These are phyloP conservation scores for Pogonus chalceus DNA, from an alignment of 1,140 invertebrate species.

Conservation along the genomic window DNA sequence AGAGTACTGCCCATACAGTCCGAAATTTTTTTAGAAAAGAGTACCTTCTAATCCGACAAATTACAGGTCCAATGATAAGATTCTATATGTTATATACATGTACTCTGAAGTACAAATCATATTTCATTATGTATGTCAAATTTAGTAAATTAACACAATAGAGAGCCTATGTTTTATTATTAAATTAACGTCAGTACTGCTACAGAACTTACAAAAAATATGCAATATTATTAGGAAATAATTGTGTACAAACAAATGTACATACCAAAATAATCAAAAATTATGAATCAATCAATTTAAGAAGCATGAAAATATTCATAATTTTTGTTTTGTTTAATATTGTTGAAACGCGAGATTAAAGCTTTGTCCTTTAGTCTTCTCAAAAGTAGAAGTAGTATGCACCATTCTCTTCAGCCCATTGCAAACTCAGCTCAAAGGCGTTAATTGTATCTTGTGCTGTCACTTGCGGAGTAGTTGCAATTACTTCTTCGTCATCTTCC, in stretches of 20 bases:
- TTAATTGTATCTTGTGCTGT: conserved; percentile 25
- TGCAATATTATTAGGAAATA: too few species aligned
- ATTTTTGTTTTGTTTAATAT: conserved; percentile 26
- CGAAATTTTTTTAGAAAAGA: conserved; percentile 5
- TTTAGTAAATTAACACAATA: conserved; percentile 19
- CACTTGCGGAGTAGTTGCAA: too few species aligned
- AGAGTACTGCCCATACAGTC: conserved; percentile 12
- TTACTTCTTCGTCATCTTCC: conserved; percentile 24
- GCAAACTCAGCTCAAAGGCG: conserved; percentile 29
- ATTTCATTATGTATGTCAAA: too few species aligned
- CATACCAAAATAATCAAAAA: conserved; percentile 22
- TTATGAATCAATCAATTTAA: conserved; percentile 17
- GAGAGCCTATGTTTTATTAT: conserved; percentile 22
- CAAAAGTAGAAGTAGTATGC: conserved; percentile 30
- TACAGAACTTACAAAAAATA: too few species aligned
- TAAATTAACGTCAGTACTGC: too few species aligned
- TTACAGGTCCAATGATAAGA: too few species aligned
- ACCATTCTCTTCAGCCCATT: too few species aligned
- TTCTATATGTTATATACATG: too few species aligned
- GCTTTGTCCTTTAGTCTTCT: conserved; percentile 29
- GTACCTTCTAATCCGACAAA: too few species aligned
- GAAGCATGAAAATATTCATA: conserved; percentile 23
- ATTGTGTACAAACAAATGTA: too few species aligned
- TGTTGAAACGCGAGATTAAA: conserved; percentile 25
- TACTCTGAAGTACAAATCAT: too few species aligned